phyloP scores from a whole-genome alignment of 1,140 invertebrate genomes.

The Tetranychus cinnabarinus region DNA sequence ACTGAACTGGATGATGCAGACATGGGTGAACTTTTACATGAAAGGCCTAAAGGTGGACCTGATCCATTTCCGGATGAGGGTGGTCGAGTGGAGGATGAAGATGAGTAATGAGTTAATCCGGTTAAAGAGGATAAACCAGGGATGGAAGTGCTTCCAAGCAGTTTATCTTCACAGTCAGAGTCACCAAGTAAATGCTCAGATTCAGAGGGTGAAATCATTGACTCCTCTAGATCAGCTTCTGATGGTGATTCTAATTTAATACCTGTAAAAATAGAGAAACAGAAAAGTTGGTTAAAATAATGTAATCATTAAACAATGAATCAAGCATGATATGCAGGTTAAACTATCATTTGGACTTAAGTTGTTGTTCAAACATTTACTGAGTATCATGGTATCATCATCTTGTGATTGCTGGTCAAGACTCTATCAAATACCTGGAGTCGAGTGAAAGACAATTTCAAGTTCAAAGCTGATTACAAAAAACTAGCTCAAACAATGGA shows the following conservation, averaged over 20 bases:
- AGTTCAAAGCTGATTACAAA: too few relatives aligned
- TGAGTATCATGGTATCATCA: not conserved
- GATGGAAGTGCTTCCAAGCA: not conserved
- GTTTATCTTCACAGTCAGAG: conserved; percentile 6
- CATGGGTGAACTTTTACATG: conserved; percentile 9
- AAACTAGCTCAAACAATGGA: too few relatives aligned
- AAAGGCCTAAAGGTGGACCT: not conserved
- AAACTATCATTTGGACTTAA: not conserved
- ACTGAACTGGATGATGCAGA: conserved; percentile 6
- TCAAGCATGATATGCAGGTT: too few relatives aligned
- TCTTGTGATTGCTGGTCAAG: not conserved
- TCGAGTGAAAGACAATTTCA: not conserved
- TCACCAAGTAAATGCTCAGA: conserved; percentile 5
- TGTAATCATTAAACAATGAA: too few relatives aligned
- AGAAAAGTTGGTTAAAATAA: not conserved
- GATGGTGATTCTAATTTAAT: not conserved
- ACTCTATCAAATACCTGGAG: not conserved
- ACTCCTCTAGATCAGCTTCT: conserved; percentile 7
- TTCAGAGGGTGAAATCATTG: conserved; percentile 6
- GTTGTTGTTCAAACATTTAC: not conserved
- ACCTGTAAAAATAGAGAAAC: not conserved
- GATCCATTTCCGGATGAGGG: not conserved
- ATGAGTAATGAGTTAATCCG: not conserved
- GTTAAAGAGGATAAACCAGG: conserved; percentile 2
- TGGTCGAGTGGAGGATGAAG: not conserved